A percentile compares a stretch with the other conserved stretches of the same genome.
Conservation (phyloP, 2,113 vertebrate species). For the Indicator maculatus region DNA sequence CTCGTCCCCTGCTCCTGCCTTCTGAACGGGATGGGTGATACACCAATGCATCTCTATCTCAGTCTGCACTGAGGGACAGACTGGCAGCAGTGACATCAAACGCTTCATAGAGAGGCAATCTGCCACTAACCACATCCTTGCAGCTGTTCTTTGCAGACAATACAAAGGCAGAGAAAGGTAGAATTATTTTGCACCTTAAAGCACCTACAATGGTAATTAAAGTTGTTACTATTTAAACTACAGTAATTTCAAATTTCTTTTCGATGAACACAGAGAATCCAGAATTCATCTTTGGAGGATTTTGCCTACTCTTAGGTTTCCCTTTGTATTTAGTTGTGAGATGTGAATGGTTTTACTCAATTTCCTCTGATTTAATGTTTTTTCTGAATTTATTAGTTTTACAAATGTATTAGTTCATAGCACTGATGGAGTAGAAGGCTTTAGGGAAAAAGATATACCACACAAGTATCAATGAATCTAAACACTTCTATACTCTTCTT, state of each 20-base stretch:
- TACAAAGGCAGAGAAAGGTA: not conserved
- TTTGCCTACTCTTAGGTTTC: not conserved
- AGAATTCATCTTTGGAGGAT: not conserved
- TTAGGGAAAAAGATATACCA: not conserved
- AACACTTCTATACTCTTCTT: not conserved
- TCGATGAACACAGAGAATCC: not conserved
- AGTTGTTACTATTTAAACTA: not conserved
- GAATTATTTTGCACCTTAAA: not conserved
- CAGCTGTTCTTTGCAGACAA: not conserved
- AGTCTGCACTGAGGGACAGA: not conserved
- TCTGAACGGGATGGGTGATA: not conserved
- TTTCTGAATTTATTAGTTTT: not conserved
- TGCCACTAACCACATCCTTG: not conserved
- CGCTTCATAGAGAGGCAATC: not conserved
- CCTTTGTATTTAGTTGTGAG: not conserved
- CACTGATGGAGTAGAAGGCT: not conserved
- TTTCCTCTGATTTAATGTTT: not conserved
- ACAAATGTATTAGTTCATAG: not conserved
- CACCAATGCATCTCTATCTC: not conserved
- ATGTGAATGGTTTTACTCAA: not conserved
- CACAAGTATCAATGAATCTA: not conserved
- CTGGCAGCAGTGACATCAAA: not conserved
- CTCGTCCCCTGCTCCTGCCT: not conserved
- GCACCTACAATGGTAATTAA: not conserved
- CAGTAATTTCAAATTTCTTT: not conserved